Evolutionary conservation across 2,113 vertebrate species (phyloP).

Genomic region (Osmerus mordax): DNA sequence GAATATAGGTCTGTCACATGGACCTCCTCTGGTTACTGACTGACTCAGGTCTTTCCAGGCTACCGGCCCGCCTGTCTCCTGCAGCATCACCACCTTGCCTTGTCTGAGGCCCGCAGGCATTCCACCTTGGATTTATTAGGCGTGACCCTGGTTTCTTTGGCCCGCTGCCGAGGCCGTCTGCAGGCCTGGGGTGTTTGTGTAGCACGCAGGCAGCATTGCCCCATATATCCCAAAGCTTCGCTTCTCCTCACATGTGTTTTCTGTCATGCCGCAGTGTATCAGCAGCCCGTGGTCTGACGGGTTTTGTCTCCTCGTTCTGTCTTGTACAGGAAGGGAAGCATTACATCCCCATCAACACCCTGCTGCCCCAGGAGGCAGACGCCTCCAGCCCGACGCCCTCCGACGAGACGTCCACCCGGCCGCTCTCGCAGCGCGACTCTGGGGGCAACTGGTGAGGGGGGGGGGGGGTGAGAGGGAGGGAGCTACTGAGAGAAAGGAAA

Average conservation of each 20-base stretch:
- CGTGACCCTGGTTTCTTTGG: conserved; percentile 43
- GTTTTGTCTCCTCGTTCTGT: conserved; percentile 30
- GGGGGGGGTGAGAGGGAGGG: too few relatives aligned
- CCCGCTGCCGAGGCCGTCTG: conserved; percentile 19
- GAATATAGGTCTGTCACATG: conserved; percentile 37
- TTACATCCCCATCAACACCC: conserved; percentile 89
- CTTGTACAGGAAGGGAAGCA: conserved; percentile 85
- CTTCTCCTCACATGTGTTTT: neutral
- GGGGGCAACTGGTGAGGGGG: conserved; percentile 78
- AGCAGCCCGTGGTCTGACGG: conserved; percentile 10
- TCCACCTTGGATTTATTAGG: conserved; percentile 35
- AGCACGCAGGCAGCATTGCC: neutral
- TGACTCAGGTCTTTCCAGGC: conserved; percentile 11
- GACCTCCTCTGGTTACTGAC: conserved; percentile 20
- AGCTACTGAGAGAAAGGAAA: too few relatives aligned
- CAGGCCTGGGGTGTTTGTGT: conserved; percentile 19
- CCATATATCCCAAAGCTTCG: neutral
- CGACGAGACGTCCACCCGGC: conserved; percentile 70
- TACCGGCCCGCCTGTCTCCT: neutral
- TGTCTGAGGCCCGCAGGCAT: neutral
- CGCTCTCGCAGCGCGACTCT: conserved; percentile 73
- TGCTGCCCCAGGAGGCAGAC: conserved; percentile 73
- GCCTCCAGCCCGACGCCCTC: conserved; percentile 54
- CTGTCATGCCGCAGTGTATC: conserved; percentile 3
- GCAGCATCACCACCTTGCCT: conserved; percentile 5